Base-by-base conservation (phyloP, 2,888 invertebrate genomes). In the Ferdinandea cuprea region DNA sequence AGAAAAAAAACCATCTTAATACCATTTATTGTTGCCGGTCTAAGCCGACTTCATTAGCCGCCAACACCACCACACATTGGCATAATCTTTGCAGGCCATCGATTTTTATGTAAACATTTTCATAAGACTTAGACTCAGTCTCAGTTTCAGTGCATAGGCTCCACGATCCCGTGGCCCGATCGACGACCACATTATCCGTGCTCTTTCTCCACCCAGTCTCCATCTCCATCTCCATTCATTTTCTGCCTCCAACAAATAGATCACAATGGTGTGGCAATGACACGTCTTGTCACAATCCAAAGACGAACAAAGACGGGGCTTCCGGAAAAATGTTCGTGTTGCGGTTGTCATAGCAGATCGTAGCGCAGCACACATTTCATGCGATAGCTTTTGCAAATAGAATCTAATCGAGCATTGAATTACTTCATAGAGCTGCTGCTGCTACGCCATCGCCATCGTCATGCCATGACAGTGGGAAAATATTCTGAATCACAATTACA, bases 11-110 rank as follows among this genome's bases (percentile, higher is more conserved):
- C 11, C 30, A 35, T 25, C 54, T 56, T 40, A 17, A 25, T 15
- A 32, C 50, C 28, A 42, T 28, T 54, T 32, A 17, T 44, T 56
- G 44, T 54, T 44, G 50, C 17, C 65, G 50, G 17, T 68, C 9
- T 52, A 13, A 54, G 35, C n/a, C 63, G 63, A 63, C 48, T 46
- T 32, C 32, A 35, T 46, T 63, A 65, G 63, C 63, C 19, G n/a
- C 35, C 25, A 40, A 15, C 56, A 44, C 40, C 42, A 66, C 40
- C 30, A 19, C 46, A 44, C 37, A 59, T 19, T 65, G 46, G 59
- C 71, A 46, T 66, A 59, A 81, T 81, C 81, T 81, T 81, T 71
- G 71, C 81, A 81, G 81, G 81, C 71, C 81, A 81, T 81, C 81
- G 65, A 59, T 59, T 78, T 78, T 44, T 28, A n/a, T 44, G 50